Percentiles rank a stretch among this genome's conserved stretches.
Evolutionary conservation across 2,888 invertebrate species (phyloP).

Genomic region (Leptothorax acervorum): DNA sequence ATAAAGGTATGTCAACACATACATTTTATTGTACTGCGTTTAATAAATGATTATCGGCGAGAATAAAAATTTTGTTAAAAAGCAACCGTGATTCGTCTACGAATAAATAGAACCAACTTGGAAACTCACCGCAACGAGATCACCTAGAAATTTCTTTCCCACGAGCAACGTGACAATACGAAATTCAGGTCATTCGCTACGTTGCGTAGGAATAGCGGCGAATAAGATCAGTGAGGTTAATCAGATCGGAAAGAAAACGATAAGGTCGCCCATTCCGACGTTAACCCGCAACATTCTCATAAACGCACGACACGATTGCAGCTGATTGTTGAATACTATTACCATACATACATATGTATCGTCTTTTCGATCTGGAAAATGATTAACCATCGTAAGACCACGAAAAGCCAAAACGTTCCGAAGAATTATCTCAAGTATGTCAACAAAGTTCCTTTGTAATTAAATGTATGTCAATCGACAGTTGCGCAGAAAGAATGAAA

Average conservation of each 20-base stretch:
- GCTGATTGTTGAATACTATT: not conserved
- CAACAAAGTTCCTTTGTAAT: not conserved
- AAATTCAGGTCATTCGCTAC: constrained; percentile 51
- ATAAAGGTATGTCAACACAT: not conserved
- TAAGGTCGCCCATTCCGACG: constrained; percentile 41
- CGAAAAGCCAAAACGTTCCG: not conserved
- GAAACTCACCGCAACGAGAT: constrained; percentile 23
- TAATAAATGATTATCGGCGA: not conserved
- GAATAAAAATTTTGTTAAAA: constrained; percentile 16
- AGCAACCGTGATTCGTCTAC: constrained; percentile 23
- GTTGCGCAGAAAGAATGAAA: not conserved
- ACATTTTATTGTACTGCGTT: not conserved
- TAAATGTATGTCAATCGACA: not conserved
- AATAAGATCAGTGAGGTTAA: constrained; percentile 53
- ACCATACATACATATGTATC: constrained; percentile 20
- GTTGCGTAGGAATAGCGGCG: constrained; percentile 47
- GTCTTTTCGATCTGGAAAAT: not conserved
- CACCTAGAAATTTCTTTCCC: constrained; percentile 41
- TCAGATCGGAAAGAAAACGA: constrained; percentile 57
- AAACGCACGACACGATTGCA: constrained; percentile 7
- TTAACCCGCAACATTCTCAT: constrained; percentile 27
- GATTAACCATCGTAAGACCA: not conserved
- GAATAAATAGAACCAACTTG: constrained; percentile 3
- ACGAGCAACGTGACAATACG: constrained; percentile 46
- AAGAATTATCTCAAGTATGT: not conserved